Conservation (phyloP, 2,113 vertebrate genomes). For the Scomber scombrus region DNA sequence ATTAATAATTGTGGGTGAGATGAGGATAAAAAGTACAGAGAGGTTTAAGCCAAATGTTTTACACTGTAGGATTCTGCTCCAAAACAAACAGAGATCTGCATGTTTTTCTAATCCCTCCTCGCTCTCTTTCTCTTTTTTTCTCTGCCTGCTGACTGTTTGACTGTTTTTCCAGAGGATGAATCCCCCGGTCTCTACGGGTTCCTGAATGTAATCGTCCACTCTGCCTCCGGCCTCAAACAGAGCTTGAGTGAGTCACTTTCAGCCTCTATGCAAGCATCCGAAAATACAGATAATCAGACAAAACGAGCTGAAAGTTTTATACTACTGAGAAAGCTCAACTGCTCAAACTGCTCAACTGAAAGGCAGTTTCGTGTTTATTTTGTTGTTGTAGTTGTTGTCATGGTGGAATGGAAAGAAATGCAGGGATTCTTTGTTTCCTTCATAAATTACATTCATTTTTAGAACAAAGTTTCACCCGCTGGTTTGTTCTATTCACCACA, state of each 20-base stretch:
- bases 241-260: slow-evolving; percentile 91
- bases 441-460: slow-evolving; percentile 4
- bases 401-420: no score
- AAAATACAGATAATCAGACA: slow-evolving; percentile 19
- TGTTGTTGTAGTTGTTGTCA: no score
- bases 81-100: slow-evolving; percentile 58
- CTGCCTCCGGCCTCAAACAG: slow-evolving; percentile 96
- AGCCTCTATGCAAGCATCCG: slow-evolving; percentile 26
- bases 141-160: slow-evolving; percentile 38
- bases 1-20: slow-evolving; percentile 21
- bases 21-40: neutral
- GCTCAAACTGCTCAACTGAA: no score
- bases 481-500: neutral
- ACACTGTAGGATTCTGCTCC: slow-evolving; percentile 42
- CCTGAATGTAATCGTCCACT: slow-evolving; percentile 98
- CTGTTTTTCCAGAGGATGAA: slow-evolving; percentile 92
- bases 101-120: slow-evolving; percentile 60
- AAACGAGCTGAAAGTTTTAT: slow-evolving; percentile 12
- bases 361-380: neutral
- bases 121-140: neutral
- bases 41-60: slow-evolving; percentile 24
- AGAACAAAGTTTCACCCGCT: neutral
- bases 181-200: slow-evolving; percentile 94
- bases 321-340: neutral
- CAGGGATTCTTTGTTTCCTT: neutral